Base-by-base conservation (phyloP, 2,113 vertebrate genomes). In the Amphilophus citrinellus region DNA sequence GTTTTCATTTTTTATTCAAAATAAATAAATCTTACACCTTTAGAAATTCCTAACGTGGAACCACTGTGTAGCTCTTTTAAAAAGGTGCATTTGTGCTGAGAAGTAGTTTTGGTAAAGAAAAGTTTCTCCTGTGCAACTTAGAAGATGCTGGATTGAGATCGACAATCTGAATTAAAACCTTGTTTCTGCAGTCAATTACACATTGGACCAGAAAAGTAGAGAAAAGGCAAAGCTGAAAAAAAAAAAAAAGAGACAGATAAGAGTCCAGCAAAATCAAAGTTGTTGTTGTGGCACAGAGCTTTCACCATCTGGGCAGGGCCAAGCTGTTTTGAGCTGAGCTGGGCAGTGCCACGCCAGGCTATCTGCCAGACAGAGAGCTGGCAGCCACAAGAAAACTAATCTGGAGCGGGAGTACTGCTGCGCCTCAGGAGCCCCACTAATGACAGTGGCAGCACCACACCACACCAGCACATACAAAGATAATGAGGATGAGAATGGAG, bases 401-500 rank as follows among this genome's bases (percentile, higher is more conserved):
- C 94, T 95, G 94, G 92, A 95, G 93, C 92, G 90, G 87, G 95
- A 96, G 94, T 86, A 89, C 91, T 90, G 94, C 92, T 93, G 94
- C 84, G 92, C 91, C 91, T 94, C 91, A 93, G 95, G 93, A 94
- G 92, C 88, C 93, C 68, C 88, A 92, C 94, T 95, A 95, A 96
- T 96, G 95, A 95, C 91, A 88, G 92, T 86, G 87, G 89, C 93
- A 86, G 88, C 89, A 77, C 86, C 58, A 65, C 79, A 79, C 85
- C 86, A 87, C 93, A 93, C 76, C 83, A 83, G 83, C 93, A 92
- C 88, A 93, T 88, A 90, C 88, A 92, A 90, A 93, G 91, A 92
- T 94, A 93, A 93, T 91, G 91, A 94, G 90, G 87, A 87, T 32
- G 68, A 93, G 89, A 93, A 89, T 62, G 75, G 83, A 87, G 87